These are phyloP conservation scores for Calephelis perditalis DNA, from an alignment of 2,888 invertebrate genomes.

Conservation along the genomic window DNA sequence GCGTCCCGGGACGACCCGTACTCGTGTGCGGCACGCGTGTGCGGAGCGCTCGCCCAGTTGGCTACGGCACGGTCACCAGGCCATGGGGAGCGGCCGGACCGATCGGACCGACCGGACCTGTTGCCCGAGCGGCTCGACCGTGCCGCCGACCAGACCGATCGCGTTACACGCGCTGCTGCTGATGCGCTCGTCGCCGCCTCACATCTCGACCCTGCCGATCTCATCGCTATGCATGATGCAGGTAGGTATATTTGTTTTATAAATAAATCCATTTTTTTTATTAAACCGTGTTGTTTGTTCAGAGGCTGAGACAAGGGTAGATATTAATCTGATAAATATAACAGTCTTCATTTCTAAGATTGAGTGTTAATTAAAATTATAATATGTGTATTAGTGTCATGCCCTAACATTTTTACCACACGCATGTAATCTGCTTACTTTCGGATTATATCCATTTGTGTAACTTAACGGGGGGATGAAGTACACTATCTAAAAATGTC, in stretches of 20 bases:
- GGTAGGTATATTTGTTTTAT: conserved; percentile 34
- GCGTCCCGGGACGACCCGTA: conserved; percentile 67
- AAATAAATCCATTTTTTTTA: too few species aligned
- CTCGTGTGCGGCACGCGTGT: conserved; percentile 61
- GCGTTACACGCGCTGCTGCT: conserved; percentile 41
- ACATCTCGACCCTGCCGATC: conserved; percentile 64
- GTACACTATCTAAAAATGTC: too few species aligned
- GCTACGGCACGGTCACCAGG: conserved; percentile 34
- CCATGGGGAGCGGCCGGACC: conserved; percentile 15
- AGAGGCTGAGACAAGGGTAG: too few species aligned
- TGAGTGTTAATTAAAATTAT: too few species aligned
- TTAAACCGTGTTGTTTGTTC: too few species aligned
- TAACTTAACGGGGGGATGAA: too few species aligned
- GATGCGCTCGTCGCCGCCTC: conserved; percentile 53
- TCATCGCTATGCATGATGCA: conserved; percentile 57
- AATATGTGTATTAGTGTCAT: too few species aligned
- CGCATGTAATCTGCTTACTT: too few species aligned
- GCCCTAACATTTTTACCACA: too few species aligned
- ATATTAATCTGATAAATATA: too few species aligned
- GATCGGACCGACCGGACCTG: conserved; percentile 19
- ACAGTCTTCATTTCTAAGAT: too few species aligned
- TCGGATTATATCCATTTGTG: too few species aligned
- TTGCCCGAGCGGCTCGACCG: conserved; percentile 20
- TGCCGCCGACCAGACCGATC: conserved; percentile 11
- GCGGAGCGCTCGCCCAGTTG: conserved; percentile 41